phyloP scores from a whole-genome alignment of 1,140 invertebrate genomes.

The Yoshiicerus persimilis region DNA sequence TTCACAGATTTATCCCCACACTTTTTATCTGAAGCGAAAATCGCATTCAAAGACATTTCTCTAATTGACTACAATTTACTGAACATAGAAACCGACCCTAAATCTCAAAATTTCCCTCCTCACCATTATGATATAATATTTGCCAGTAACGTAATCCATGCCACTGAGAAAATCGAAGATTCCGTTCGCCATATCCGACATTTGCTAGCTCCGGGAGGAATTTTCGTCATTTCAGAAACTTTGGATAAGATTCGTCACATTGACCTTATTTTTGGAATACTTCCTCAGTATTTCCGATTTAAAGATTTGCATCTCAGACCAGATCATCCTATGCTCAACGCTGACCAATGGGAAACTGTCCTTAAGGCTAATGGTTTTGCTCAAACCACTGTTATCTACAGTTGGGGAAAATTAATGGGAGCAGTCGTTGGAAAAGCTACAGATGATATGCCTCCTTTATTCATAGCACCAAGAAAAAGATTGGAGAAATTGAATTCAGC shows the following conservation, averaged over 20 bases:
- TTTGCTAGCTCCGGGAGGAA: neutral
- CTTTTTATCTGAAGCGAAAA: slow-evolving; percentile 12
- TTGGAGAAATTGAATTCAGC: neutral
- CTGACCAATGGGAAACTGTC: neutral
- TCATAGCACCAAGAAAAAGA: neutral
- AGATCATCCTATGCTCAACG: neutral
- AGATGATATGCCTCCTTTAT: neutral
- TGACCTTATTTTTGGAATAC: neutral
- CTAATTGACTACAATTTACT: neutral
- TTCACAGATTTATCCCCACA: slow-evolving; percentile 32
- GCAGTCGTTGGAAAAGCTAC: neutral
- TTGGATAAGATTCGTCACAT: neutral
- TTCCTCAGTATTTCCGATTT: neutral
- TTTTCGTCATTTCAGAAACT: neutral
- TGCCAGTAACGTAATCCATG: slow-evolving; percentile 33
- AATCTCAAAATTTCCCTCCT: slow-evolving; percentile 7
- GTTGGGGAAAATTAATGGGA: neutral
- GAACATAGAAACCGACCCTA: slow-evolving; percentile 27
- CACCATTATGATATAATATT: slow-evolving; percentile 24
- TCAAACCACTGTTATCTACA: neutral
- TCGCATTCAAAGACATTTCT: neutral
- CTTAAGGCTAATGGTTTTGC: neutral
- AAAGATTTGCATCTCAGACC: neutral
- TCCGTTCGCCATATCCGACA: neutral
- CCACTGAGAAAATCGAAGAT: neutral